Conservation (phyloP, 2,797 vertebrate species). For the Siniperca undulata region DNA sequence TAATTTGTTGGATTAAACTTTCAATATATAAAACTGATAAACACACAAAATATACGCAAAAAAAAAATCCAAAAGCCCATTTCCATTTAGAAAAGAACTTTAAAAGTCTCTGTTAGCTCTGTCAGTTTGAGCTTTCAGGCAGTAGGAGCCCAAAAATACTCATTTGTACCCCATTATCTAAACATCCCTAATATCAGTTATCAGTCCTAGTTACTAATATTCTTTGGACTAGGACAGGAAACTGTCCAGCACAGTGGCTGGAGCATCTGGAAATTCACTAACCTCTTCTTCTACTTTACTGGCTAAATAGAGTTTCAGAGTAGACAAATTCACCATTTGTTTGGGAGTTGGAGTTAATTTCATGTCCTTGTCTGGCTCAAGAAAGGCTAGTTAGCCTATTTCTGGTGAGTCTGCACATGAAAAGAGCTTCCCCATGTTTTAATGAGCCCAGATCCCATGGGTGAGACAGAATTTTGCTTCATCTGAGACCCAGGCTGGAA, state of each 20-base stretch:
- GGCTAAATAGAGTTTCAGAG: not conserved
- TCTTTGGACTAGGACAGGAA: not conserved
- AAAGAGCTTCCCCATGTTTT: conserved; percentile 14
- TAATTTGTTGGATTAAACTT: conserved; percentile 1
- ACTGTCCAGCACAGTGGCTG: not conserved
- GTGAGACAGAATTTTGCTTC: conserved; percentile 14
- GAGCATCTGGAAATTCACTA: not conserved
- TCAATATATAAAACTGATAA: conserved; percentile 2
- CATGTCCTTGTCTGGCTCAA: not conserved
- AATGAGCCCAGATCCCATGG: conserved; percentile 12
- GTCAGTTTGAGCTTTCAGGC: no score
- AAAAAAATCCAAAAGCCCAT: not conserved
- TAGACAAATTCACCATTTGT: conserved; percentile 3
- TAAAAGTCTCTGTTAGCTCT: no score
- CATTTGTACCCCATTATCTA: not conserved
- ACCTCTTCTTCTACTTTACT: not conserved
- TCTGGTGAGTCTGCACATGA: not conserved
- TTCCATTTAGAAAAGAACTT: not conserved
- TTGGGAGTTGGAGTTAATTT: conserved; percentile 6
- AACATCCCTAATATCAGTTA: not conserved
- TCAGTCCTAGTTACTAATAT: not conserved
- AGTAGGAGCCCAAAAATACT: no score
- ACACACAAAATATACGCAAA: not conserved
- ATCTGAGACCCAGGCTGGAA: conserved; percentile 12
- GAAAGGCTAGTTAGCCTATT: conserved; percentile 7